Conservation (phyloP, 2,797 vertebrate species). For the Hippoglossus hippoglossus region DNA sequence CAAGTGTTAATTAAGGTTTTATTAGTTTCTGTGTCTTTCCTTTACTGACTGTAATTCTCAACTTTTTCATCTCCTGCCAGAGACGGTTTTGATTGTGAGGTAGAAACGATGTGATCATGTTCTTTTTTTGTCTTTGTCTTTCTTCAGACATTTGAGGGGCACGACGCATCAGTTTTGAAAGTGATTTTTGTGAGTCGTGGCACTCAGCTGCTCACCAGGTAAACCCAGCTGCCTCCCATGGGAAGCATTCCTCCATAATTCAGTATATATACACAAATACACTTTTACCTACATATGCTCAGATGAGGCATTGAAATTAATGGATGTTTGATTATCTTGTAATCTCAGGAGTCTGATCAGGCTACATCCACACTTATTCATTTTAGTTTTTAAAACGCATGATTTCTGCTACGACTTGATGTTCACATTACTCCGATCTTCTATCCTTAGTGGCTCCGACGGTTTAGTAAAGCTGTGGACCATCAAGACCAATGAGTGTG, state of each 20-base stretch:
- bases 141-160: constrained; percentile 95
- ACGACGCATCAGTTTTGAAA: constrained; percentile 95
- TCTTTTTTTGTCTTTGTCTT: not conserved
- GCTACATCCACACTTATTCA: not conserved
- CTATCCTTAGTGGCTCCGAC: constrained; percentile 88
- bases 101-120: not conserved
- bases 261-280: not conserved
- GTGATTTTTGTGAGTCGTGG: constrained; percentile 93
- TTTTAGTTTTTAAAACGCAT: not conserved
- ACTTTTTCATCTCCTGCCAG: not conserved
- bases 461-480: constrained; percentile 98
- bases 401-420: too few species aligned
- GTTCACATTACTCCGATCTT: not conserved
- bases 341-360: too few species aligned
- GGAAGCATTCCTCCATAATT: not conserved
- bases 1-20: not conserved
- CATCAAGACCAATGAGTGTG: constrained; percentile 95
- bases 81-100: not conserved
- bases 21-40: not conserved
- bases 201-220: constrained; percentile 95
- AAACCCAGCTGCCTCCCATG: not conserved
- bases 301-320: too few species aligned
- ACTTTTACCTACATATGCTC: not conserved
- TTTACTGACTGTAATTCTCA: not conserved
- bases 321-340: too few species aligned